phyloP scores from a whole-genome alignment of 2,888 invertebrate species.

The Phania funesta region DNA sequence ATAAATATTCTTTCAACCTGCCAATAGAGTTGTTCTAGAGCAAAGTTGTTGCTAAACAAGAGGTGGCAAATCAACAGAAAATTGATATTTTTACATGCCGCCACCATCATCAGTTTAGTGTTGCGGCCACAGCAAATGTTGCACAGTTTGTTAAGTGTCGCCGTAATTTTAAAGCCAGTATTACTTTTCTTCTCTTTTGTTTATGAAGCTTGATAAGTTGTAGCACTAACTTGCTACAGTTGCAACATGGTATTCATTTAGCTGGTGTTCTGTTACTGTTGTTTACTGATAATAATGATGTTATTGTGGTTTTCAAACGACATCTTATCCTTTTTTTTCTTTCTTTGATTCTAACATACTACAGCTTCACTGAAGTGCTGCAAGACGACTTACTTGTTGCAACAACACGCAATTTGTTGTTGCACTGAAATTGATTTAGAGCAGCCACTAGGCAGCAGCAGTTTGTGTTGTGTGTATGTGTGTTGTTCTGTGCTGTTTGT shows the following conservation, averaged over 20 bases:
- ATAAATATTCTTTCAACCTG: slow-evolving; percentile 65
- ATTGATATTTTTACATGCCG: slow-evolving; percentile 67
- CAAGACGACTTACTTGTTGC: slow-evolving; percentile 27
- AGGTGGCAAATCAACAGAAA: slow-evolving; percentile 68
- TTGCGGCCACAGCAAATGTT: slow-evolving; percentile 22
- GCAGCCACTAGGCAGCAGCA: slow-evolving; percentile 31
- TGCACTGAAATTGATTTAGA: slow-evolving; percentile 65
- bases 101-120: slow-evolving; percentile 50
- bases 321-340: slow-evolving; percentile 49
- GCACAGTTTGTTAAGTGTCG: slow-evolving; percentile 50
- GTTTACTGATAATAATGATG: slow-evolving; percentile 36
- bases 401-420: slow-evolving; percentile 67
- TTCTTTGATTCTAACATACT: slow-evolving; percentile 47
- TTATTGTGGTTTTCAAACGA: slow-evolving; percentile 54
- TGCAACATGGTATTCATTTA: slow-evolving; percentile 65
- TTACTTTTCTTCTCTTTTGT: not conserved
- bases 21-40: slow-evolving; percentile 67
- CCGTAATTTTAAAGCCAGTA: slow-evolving; percentile 38
- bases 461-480: not conserved
- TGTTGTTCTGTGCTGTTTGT: not conserved
- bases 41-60: slow-evolving; percentile 60
- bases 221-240: slow-evolving; percentile 1
- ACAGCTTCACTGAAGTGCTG: slow-evolving; percentile 11
- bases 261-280: slow-evolving; percentile 12
- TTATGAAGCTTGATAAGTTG: slow-evolving; percentile 4